Evolutionary conservation across 1,140 invertebrate genomes (phyloP), one percentile per base, ranked within the genome.

Genomic region (Episyrphus balteatus): DNA sequence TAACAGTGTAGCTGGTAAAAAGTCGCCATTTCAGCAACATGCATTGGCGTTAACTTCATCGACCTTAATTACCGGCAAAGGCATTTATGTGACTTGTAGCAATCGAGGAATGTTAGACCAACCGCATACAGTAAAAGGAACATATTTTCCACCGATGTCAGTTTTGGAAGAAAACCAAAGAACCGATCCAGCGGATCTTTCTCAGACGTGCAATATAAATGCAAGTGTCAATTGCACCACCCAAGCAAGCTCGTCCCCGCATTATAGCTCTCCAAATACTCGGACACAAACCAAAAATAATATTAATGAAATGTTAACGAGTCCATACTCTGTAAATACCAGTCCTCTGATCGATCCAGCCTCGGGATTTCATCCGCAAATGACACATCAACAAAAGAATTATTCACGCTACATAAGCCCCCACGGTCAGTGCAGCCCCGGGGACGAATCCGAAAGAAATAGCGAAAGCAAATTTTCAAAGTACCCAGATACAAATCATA

Each of bases 81-180:
- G 85, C 11, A 85, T 89, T 82, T 86, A 88, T 68, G 85, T 88
- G 37, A 88, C 86, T 72, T 87, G 85, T 66, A 85, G 83, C 39
- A 87, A 85, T 65, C 81, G 82, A 42, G 84, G 82, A 39, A 73
- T 83, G 44, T 75, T 85, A 15, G 83, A 86, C 58, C 82, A 85
- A 52, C 81, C 82, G 0, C 83, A 84, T 44, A 74, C 84, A 9
- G 79, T 82, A 0, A 86, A 83, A n/a, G 85, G 85, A 14, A 88
- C 86, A 26, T 89, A 86, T 71, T 88, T 86, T 67, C 86, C 86
- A 12, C 86, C 86, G 1, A 81, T 88, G 1, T 84, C 84, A 1
- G 84, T 83, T 10, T 80, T 82, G 14, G 83, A 86, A 58, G 83
- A 86, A 26, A 26, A 26, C 21, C 21, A 26, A 26, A 26, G 21